Evolutionary conservation across 2,113 vertebrate species (phyloP).

Genomic region (Orientallactaga bullata): DNA sequence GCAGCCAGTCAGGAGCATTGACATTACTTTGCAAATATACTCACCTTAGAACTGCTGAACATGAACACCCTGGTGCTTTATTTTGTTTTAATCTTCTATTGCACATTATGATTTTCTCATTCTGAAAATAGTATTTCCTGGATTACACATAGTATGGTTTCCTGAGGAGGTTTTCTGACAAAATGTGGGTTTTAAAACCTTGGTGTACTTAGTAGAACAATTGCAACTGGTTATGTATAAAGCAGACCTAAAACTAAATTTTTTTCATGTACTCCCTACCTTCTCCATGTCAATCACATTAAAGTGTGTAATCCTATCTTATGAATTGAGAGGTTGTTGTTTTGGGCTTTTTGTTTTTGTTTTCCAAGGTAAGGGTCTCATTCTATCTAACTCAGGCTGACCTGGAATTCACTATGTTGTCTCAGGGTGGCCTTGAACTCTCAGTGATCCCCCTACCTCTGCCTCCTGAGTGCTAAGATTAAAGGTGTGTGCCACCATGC

Average conservation of each 20-base stretch:
- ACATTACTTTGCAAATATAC: slow-evolving; percentile 70
- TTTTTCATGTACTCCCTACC: slow-evolving; percentile 55
- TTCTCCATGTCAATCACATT: slow-evolving; percentile 81
- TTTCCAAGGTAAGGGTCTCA: too few species aligned
- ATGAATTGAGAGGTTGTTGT: slow-evolving; percentile 69
- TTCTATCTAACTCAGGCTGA: too few species aligned
- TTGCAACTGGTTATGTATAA: slow-evolving; percentile 69
- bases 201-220: slow-evolving; percentile 66
- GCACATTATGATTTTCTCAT: slow-evolving; percentile 72
- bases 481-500: too few species aligned
- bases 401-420: too few species aligned
- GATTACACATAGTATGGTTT: slow-evolving; percentile 72
- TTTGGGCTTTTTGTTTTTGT: background rate
- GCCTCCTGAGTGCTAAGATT: too few species aligned
- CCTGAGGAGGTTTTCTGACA: slow-evolving; percentile 79
- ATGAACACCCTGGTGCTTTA: slow-evolving; percentile 83
- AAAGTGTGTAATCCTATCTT: slow-evolving; percentile 84
- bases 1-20: slow-evolving; percentile 72
- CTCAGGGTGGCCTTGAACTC: too few species aligned
- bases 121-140: slow-evolving; percentile 84
- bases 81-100: slow-evolving; percentile 81
- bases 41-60: slow-evolving; percentile 71
- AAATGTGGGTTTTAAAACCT: slow-evolving; percentile 83
- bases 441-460: too few species aligned
- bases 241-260: slow-evolving; percentile 73